These are phyloP conservation scores for Serrognathus titanus DNA, from an alignment of 2,888 invertebrate species.

Conservation along the genomic window DNA sequence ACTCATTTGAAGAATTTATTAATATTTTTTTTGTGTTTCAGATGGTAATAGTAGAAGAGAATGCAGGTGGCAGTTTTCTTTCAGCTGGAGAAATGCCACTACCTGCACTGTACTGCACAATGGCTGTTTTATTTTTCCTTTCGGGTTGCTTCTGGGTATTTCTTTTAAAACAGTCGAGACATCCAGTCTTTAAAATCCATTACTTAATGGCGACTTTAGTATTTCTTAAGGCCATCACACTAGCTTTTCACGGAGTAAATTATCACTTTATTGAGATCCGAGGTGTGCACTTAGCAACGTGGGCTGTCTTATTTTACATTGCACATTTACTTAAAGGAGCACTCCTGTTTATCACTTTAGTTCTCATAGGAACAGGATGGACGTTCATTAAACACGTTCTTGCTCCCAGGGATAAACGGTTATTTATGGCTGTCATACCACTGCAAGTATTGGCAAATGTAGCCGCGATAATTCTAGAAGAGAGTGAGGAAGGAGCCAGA, in stretches of 20 bases:
- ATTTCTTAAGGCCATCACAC: slow-evolving; percentile 84
- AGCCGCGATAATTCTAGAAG: slow-evolving; percentile 94
- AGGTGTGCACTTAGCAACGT: slow-evolving; percentile 93
- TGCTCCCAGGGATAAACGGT: slow-evolving; percentile 92
- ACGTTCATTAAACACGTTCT: slow-evolving; percentile 97
- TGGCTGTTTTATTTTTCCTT: slow-evolving; percentile 84
- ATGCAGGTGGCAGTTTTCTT: slow-evolving; percentile 79
- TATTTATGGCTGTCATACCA: slow-evolving; percentile 97
- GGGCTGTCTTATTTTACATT: slow-evolving; percentile 96
- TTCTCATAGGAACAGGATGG: slow-evolving; percentile 97
- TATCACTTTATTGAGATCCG: slow-evolving; percentile 90
- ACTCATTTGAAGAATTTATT: no score
- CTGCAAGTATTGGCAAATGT: slow-evolving; percentile 96
- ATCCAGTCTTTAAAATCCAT: slow-evolving; percentile 91
- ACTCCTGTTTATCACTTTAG: slow-evolving; percentile 91
- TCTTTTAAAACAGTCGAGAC: slow-evolving; percentile 66
- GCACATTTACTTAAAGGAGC: slow-evolving; percentile 79
- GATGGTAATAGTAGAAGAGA: slow-evolving; percentile 86
- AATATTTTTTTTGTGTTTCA: slow-evolving; percentile 41
- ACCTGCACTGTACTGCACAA: slow-evolving; percentile 87
- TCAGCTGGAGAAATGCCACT: slow-evolving; percentile 97
- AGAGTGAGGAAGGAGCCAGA: slow-evolving; percentile 74
- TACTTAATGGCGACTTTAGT: slow-evolving; percentile 94
- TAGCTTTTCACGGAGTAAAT: slow-evolving; percentile 93
- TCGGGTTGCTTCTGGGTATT: slow-evolving; percentile 93